Evolutionary conservation across 1,140 invertebrate genomes (phyloP).

Genomic region (Drosophila lini): DNA sequence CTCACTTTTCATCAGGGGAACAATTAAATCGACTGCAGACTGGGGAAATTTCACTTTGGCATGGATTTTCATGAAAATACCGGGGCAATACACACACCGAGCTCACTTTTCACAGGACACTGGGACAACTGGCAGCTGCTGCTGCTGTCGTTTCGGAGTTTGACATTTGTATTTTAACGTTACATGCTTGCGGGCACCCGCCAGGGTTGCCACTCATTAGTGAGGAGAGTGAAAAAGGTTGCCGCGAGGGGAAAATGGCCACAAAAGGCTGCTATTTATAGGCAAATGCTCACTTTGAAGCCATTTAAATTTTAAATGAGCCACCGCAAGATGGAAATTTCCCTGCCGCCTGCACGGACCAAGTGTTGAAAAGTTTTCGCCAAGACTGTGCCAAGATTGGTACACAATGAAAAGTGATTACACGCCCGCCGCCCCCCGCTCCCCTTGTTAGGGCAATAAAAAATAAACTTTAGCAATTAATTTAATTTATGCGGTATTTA

Average conservation of each 20-base stretch:
- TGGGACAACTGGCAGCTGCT: constrained; percentile 24
- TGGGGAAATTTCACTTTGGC: constrained; percentile 32
- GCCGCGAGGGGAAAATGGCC: constrained; percentile 16
- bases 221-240: constrained; percentile 25
- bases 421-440: constrained; percentile 18
- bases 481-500: constrained; percentile 71
- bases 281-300: constrained; percentile 39
- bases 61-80: constrained; percentile 34
- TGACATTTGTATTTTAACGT: constrained; percentile 73
- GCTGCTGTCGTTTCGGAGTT: constrained; percentile 14
- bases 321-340: constrained; percentile 35
- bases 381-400: constrained; percentile 62
- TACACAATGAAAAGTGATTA: constrained; percentile 66
- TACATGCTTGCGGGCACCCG: constrained; percentile 52
- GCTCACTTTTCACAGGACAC: constrained; percentile 2
- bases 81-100: not conserved
- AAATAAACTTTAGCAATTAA: constrained; percentile 78
- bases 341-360: not conserved
- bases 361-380: constrained; percentile 57
- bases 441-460: constrained; percentile 44
- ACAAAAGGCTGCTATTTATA: constrained; percentile 31
- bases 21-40: constrained; percentile 37
- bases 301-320: constrained; percentile 71
- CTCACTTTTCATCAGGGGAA: constrained; percentile 22
- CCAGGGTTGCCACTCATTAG: constrained; percentile 49